Conservation (phyloP, 1,140 invertebrate genomes). For the Zaprionus ghesquierei region DNA sequence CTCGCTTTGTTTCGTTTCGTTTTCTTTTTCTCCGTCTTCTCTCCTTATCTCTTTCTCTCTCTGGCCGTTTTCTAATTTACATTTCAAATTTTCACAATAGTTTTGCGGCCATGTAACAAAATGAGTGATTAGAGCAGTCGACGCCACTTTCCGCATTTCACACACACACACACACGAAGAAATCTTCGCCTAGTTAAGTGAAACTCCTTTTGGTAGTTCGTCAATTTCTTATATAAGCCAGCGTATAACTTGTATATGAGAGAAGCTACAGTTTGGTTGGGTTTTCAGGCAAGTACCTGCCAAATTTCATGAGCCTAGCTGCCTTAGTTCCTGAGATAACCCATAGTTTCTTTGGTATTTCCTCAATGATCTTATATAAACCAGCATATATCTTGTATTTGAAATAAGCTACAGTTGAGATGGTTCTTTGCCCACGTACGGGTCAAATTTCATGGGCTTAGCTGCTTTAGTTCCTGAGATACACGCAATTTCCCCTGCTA, state of each 20-base stretch:
- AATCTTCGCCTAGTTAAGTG: background rate
- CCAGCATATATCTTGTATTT: background rate
- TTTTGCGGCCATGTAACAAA: slow-evolving; percentile 60
- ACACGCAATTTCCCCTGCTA: background rate
- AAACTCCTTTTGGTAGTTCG: background rate
- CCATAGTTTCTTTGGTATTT: background rate
- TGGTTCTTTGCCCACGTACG: background rate
- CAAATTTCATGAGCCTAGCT: background rate
- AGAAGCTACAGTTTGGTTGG: no score
- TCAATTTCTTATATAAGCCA: background rate
- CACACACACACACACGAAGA: slow-evolving; percentile 32
- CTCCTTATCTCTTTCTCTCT: slow-evolving; percentile 3
- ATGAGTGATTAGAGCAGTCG: slow-evolving; percentile 62
- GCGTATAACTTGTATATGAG: background rate
- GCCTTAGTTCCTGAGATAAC: no score
- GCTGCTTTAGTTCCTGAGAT: background rate
- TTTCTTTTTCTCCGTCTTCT: background rate
- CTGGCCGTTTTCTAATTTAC: slow-evolving; percentile 54
- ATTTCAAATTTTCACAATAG: slow-evolving; percentile 79
- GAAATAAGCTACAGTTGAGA: background rate
- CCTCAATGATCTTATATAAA: background rate
- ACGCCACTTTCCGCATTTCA: slow-evolving; percentile 71
- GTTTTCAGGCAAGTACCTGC: no score
- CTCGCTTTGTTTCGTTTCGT: slow-evolving; percentile 12
- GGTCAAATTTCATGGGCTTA: background rate